Conservation (phyloP, 2,888 invertebrate species). For the Toxonevra muliebris region DNA sequence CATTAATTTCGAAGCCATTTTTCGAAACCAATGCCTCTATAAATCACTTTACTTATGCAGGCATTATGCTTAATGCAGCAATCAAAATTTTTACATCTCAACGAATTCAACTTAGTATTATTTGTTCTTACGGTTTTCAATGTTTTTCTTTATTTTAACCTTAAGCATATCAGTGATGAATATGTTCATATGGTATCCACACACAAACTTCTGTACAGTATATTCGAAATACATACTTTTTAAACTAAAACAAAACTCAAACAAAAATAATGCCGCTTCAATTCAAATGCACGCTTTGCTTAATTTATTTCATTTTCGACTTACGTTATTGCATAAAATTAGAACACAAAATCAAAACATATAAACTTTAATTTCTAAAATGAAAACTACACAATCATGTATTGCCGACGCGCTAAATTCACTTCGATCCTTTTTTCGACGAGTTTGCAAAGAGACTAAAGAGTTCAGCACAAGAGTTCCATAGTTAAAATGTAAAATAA, state of each 20-base stretch:
- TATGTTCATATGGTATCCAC: no score
- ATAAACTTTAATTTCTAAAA: constrained; percentile 24
- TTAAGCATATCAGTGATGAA: no score
- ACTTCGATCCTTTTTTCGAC: constrained; percentile 41
- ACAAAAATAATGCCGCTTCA: neutral
- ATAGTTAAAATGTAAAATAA: constrained; percentile 12
- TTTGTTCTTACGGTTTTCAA: no score
- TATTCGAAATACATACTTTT: no score
- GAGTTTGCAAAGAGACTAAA: constrained; percentile 46
- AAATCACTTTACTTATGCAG: constrained; percentile 9
- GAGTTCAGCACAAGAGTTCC: constrained; percentile 23
- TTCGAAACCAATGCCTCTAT: neutral
- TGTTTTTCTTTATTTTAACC: no score
- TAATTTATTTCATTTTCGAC: constrained; percentile 8
- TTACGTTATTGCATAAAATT: constrained; percentile 15
- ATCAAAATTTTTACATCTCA: no score
- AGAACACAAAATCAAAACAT: constrained; percentile 18
- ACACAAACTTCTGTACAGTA: no score
- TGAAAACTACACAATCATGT: constrained; percentile 31
- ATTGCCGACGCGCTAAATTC: constrained; percentile 34
- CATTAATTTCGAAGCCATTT: neutral
- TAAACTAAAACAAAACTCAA: no score
- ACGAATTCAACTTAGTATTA: no score
- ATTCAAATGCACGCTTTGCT: constrained; percentile 4
- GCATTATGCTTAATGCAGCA: neutral